Evolutionary conservation across 2,113 vertebrate genomes (phyloP), one percentile per base, ranked within the genome.

Genomic region (Coturnix japonica): DNA sequence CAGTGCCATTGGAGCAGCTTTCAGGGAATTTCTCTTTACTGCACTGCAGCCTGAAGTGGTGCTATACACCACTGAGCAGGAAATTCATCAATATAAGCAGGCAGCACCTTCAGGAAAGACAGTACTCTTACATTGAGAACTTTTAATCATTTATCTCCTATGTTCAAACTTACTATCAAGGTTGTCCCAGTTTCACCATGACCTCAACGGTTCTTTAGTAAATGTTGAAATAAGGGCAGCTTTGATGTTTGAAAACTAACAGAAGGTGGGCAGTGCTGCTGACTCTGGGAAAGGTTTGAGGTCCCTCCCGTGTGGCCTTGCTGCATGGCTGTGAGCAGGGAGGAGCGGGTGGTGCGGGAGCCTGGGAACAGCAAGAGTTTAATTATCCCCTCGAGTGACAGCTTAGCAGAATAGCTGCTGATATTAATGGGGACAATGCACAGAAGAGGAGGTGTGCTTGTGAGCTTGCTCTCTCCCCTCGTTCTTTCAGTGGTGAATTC

Each of bases 61-160:
- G 77, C 91, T 93, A 89, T 51, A 92, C 81, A 89, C 89, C 87
- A 87, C 91, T 33, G 87, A 93, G 65, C 43, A 74, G 73, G 89
- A 73, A 91, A 92, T 93, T 91, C 65, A 92, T 95, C 94, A 93
- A 78, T 75, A 78, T 82, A 95, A 95, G 85, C 85, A 89, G 83
- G 72, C 53, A 67, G n/a, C 56, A 44, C 89, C 91, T 91, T 79
- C 89, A 89, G 95, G 47, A 81, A 87, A 63, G 56, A 89, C 80
- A 46, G 85, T 41, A 65, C 66, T 69, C 60, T 84, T 95, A 89
- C 89, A 81, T 85, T 85, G 93, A 91, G 90, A 91, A 95, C 80
- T 93, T 90, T 73, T 87, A 95, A 94, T 95, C 90, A 93, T 96
- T 90, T 80, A 86, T 91, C 79, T 90, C 66, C 57, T 49, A 2